phyloP scores from a whole-genome alignment of 2,888 invertebrate genomes.

The Leptopilina drosophilae region DNA sequence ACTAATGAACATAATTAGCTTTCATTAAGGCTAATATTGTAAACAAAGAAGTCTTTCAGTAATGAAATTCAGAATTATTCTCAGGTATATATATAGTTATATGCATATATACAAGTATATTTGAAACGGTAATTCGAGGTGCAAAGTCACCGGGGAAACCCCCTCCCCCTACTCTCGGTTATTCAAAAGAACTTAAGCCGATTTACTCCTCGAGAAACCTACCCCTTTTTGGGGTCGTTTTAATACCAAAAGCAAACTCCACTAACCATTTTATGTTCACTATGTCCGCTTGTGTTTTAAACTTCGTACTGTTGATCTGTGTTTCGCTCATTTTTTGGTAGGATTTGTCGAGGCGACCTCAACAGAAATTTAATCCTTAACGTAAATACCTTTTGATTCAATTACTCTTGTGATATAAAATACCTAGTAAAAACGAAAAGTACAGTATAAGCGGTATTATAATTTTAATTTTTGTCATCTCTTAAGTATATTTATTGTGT shows the following conservation, averaged over 20 bases:
- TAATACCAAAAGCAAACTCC: conserved; percentile 59
- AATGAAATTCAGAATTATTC: conserved; percentile 49
- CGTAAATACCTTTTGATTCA: no score
- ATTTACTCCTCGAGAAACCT: conserved; percentile 60
- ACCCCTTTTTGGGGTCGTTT: conserved; percentile 49
- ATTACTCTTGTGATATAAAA: no score
- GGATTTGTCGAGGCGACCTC: neutral
- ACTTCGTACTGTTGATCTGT: conserved; percentile 48
- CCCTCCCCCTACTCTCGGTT: conserved; percentile 49
- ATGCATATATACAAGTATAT: neutral
- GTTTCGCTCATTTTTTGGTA: neutral
- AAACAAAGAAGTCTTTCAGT: conserved; percentile 6
- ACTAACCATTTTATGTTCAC: conserved; percentile 50
- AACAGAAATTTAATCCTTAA: no score
- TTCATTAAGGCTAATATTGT: neutral
- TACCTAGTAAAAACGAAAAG: no score
- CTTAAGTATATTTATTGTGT: no score
- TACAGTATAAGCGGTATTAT: no score
- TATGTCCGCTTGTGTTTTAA: conserved; percentile 51
- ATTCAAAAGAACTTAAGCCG: conserved; percentile 69
- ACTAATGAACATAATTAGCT: conserved; percentile 21
- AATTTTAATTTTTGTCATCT: no score
- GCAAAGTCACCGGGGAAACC: conserved; percentile 11
- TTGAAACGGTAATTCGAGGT: neutral
- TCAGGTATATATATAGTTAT: neutral